These are phyloP conservation scores for Diaphora mendica DNA, from an alignment of 2,888 invertebrate species.

Conservation along the genomic window DNA sequence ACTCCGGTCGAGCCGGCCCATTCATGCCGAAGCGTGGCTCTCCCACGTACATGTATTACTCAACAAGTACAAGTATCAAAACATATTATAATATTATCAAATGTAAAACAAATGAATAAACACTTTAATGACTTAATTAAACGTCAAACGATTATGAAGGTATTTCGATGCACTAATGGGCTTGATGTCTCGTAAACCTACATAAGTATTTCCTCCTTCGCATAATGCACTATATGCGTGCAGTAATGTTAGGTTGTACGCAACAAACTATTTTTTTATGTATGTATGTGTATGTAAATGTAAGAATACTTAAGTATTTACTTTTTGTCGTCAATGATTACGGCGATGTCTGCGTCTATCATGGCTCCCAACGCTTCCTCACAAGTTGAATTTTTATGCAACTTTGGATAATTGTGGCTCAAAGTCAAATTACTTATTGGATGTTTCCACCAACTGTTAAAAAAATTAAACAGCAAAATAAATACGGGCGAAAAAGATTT, in stretches of 20 bases:
- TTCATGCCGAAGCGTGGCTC: too few relatives aligned
- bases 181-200: not conserved
- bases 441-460: slow-evolving; percentile 57
- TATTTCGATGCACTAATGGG: not conserved
- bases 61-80: too few relatives aligned
- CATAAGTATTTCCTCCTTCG: not conserved
- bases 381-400: slow-evolving; percentile 85
- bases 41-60: too few relatives aligned
- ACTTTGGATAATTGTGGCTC: slow-evolving; percentile 54
- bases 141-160: not conserved
- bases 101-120: not conserved
- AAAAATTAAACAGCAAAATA: not conserved
- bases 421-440: slow-evolving; percentile 76
- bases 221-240: not conserved
- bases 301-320: slow-evolving; percentile 31
- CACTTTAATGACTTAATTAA: not conserved
- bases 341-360: slow-evolving; percentile 48
- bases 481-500: not conserved
- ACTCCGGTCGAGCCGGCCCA: too few relatives aligned
- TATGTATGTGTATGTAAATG: too few relatives aligned
- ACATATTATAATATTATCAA: too few relatives aligned
- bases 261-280: not conserved
- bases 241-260: not conserved
- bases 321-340: slow-evolving; percentile 67
- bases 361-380: slow-evolving; percentile 89